Evolutionary conservation across 1,140 invertebrate genomes (phyloP).

Genomic region (Pantala flavescens): DNA sequence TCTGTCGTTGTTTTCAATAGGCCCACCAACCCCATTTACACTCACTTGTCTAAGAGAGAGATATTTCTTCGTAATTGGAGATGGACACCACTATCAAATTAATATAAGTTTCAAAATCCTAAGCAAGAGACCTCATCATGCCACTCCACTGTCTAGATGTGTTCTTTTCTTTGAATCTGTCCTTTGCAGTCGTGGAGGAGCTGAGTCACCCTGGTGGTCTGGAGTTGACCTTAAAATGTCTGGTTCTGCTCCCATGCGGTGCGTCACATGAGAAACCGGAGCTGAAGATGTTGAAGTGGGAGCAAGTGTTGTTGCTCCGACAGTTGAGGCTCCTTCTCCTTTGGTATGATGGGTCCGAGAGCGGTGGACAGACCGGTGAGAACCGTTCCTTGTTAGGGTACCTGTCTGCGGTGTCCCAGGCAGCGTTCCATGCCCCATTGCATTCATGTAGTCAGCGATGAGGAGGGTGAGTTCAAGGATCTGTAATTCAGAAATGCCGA

Average conservation of each 20-base stretch:
- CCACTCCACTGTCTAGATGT: neutral
- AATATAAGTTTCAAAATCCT: neutral
- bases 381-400: slow-evolving; percentile 65
- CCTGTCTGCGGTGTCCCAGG: slow-evolving; percentile 71
- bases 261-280: neutral
- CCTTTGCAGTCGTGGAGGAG: neutral
- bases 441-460: slow-evolving; percentile 94
- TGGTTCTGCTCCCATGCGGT: neutral
- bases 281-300: neutral
- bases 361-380: slow-evolving; percentile 44
- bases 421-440: slow-evolving; percentile 51
- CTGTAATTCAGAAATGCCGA: slow-evolving; percentile 38
- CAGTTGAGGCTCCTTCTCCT: neutral
- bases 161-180: neutral
- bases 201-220: neutral
- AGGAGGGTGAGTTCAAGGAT: slow-evolving; percentile 83
- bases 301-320: neutral
- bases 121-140: neutral
- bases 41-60: neutral
- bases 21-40: neutral
- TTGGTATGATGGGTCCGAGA: neutral
- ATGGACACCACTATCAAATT: neutral
- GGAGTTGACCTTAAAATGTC: neutral
- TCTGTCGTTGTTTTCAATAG: no score
- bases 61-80: neutral